These are phyloP conservation scores for Enteromius mattozi DNA, from an alignment of 2,797 vertebrate species.

Conservation along the genomic window DNA sequence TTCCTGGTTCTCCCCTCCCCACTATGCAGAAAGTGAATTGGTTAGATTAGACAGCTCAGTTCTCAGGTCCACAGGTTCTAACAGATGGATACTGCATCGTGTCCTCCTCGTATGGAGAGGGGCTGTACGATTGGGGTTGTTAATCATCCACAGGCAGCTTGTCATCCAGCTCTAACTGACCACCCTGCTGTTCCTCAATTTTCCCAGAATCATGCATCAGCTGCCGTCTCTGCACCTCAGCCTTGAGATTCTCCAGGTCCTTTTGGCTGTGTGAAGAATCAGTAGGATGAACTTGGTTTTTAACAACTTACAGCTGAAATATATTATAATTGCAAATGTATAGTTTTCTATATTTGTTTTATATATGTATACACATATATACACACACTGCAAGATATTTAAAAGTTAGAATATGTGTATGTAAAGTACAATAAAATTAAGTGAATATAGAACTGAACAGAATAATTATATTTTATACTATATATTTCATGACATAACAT, in stretches of 20 bases:
- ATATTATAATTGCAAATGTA: neutral
- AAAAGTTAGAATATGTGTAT: neutral
- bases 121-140: conserved; percentile 62
- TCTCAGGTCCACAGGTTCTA: conserved; percentile 72
- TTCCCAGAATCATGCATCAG: conserved; percentile 90
- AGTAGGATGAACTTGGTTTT: neutral
- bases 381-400: too few relatives aligned
- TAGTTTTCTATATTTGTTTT: too few relatives aligned
- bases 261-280: conserved; percentile 84
- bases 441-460: too few relatives aligned
- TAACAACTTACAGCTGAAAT: neutral
- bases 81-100: conserved; percentile 71
- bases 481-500: too few relatives aligned
- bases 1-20: conserved; percentile 57
- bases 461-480: too few relatives aligned
- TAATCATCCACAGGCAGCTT: conserved; percentile 81
- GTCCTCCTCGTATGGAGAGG: conserved; percentile 67
- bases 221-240: conserved; percentile 94
- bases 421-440: too few relatives aligned
- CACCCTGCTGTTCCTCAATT: conserved; percentile 73
- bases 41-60: conserved; percentile 71
- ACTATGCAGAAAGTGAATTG: conserved; percentile 67
- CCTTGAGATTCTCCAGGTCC: conserved; percentile 97
- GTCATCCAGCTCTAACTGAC: conserved; percentile 77
- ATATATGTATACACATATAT: too few relatives aligned